Evolutionary conservation across 2,113 vertebrate species (phyloP).

Genomic region (Anoplopoma fimbria): DNA sequence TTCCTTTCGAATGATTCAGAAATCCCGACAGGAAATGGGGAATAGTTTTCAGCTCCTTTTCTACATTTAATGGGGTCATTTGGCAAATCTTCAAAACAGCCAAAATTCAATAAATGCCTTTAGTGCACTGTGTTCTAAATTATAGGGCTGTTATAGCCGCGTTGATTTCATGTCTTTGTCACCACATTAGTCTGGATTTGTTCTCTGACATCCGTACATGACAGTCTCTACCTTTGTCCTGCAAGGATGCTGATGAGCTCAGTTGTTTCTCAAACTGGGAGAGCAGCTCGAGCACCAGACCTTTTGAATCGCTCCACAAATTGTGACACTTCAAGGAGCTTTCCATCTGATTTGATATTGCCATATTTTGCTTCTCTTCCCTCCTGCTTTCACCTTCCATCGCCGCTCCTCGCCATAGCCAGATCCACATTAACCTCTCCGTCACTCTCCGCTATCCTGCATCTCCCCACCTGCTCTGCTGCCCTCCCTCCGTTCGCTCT

Average conservation of each 20-base stretch:
- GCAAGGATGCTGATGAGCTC: slow-evolving; percentile 7
- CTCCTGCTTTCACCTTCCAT: slow-evolving; percentile 1
- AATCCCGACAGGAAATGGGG: neutral
- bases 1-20: neutral
- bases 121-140: neutral
- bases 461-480: slow-evolving; percentile 30
- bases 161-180: neutral
- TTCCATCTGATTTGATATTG: slow-evolving; percentile 40
- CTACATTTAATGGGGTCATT: neutral
- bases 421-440: slow-evolving; percentile 60
- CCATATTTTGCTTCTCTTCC: slow-evolving; percentile 20
- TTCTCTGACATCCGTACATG: neutral
- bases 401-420: neutral
- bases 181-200: neutral
- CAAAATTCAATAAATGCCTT: neutral
- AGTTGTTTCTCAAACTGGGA: neutral
- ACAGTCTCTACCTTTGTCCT: neutral
- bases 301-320: slow-evolving; percentile 4
- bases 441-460: slow-evolving; percentile 44
- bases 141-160: neutral
- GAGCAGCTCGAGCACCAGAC: slow-evolving; percentile 9
- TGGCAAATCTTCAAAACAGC: neutral
- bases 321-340: slow-evolving; percentile 30
- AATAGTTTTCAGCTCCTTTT: neutral
- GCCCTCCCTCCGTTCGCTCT: neutral